These are phyloP conservation scores for Austrofundulus limnaeus DNA, from an alignment of 2,113 vertebrate species.

Conservation along the genomic window DNA sequence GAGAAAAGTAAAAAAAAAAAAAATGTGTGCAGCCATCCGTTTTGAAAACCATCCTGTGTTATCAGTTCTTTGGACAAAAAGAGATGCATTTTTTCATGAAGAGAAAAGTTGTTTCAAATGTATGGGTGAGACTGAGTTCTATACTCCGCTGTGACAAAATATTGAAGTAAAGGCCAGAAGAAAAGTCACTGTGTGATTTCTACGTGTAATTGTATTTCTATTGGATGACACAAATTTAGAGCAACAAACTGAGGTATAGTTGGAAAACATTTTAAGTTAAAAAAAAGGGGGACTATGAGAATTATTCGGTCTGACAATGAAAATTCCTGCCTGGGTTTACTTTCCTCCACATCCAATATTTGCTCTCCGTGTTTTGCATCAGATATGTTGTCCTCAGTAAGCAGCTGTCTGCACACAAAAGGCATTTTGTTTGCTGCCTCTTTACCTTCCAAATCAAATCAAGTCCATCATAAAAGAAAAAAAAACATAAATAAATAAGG, in stretches of 20 bases:
- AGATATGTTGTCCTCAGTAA: conserved; percentile 38
- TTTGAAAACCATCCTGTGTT: conserved; percentile 62
- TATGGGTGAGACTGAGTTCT: not conserved
- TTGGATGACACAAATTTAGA: no score
- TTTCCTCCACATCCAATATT: conserved; percentile 41
- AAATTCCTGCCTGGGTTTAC: conserved; percentile 33
- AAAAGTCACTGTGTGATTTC: not conserved
- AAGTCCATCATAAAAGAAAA: conserved; percentile 58
- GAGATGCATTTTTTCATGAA: conserved; percentile 5
- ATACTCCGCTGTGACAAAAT: not conserved
- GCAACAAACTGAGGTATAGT: not conserved
- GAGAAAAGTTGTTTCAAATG: not conserved
- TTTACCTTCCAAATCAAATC: conserved; percentile 52
- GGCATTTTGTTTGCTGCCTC: conserved; percentile 47
- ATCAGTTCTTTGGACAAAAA: conserved; percentile 42
- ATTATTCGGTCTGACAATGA: conserved; percentile 1
- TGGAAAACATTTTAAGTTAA: not conserved
- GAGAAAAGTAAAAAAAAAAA: conserved; percentile 32
- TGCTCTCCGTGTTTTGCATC: conserved; percentile 33
- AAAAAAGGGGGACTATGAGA: conserved; percentile 11
- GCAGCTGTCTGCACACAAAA: conserved; percentile 37
- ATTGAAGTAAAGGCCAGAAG: not conserved
- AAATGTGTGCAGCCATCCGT: conserved; percentile 58
- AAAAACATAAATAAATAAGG: conserved; percentile 40
- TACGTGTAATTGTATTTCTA: not conserved